Evolutionary conservation across 2,113 vertebrate species (phyloP).

Genomic region (Sylvilagus bachmani): DNA sequence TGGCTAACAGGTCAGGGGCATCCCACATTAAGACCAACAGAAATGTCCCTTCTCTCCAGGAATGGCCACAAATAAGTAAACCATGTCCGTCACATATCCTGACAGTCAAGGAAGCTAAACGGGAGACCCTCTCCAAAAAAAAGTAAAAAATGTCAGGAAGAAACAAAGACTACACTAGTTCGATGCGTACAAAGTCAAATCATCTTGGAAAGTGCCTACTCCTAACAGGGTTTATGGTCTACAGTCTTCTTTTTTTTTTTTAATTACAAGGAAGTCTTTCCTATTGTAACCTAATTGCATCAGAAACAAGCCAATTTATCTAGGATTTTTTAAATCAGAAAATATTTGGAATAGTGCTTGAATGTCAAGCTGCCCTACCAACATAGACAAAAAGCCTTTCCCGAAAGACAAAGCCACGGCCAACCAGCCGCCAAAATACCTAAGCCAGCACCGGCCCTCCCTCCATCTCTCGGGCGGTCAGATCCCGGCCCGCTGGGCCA

Average conservation of each 20-base stretch:
- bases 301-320: constrained; percentile 13
- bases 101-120: not conserved
- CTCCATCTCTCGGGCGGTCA: not conserved
- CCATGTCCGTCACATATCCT: not conserved
- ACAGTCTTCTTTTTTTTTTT: not conserved
- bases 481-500: not conserved
- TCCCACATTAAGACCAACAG: not conserved
- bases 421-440: not conserved
- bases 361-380: not conserved
- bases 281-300: not conserved
- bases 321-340: constrained; percentile 11
- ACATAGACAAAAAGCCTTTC: not conserved
- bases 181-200: constrained; percentile 12
- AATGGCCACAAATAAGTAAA: not conserved
- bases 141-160: not conserved
- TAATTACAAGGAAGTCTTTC: constrained; percentile 2
- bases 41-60: constrained; percentile 49
- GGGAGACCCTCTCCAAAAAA: not conserved
- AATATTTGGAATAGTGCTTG: not conserved
- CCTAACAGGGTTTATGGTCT: not conserved
- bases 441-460: not conserved
- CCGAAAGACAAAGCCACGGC: not conserved
- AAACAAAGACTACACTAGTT: not conserved
- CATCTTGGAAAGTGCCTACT: constrained; percentile 21
- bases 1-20: not conserved